Evolutionary conservation across 2,888 invertebrate species (phyloP).

Genomic region (Athrips mouffetella): DNA sequence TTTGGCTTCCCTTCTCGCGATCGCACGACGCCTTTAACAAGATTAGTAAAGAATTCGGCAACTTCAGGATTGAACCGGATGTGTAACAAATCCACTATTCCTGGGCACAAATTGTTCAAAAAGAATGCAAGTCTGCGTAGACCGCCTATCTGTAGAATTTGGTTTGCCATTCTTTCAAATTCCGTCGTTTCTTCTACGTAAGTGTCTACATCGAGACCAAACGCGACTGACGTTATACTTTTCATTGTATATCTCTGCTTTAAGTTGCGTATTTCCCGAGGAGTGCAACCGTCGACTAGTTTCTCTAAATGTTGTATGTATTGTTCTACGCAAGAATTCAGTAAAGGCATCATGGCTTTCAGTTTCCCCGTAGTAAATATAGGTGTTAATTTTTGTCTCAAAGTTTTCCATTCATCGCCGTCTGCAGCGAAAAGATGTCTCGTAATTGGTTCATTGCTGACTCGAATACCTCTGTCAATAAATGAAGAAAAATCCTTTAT

Average conservation of each 20-base stretch:
- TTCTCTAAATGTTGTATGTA: slow-evolving; percentile 29
- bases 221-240: slow-evolving; percentile 40
- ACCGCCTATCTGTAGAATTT: slow-evolving; percentile 24
- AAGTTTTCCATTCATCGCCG: slow-evolving; percentile 41
- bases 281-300: slow-evolving; percentile 24
- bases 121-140: neutral
- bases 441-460: slow-evolving; percentile 28
- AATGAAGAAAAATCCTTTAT: slow-evolving; percentile 38
- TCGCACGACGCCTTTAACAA: too few species aligned
- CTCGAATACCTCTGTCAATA: slow-evolving; percentile 33
- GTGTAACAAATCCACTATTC: slow-evolving; percentile 8
- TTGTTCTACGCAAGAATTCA: slow-evolving; percentile 33
- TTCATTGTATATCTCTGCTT: slow-evolving; percentile 40
- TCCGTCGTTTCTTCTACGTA: slow-evolving; percentile 34
- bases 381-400: slow-evolving; percentile 40
- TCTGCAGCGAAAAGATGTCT: slow-evolving; percentile 37
- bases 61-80: neutral
- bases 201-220: slow-evolving; percentile 37
- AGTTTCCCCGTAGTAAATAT: slow-evolving; percentile 38
- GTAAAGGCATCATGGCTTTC: slow-evolving; percentile 41
- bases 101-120: slow-evolving; percentile 29
- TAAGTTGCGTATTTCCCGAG: slow-evolving; percentile 35
- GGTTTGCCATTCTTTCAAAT: slow-evolving; percentile 32
- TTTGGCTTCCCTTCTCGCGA: slow-evolving; percentile 34
- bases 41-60: slow-evolving; percentile 28